These are phyloP conservation scores for Pyrrhia umbra DNA, from an alignment of 2,888 invertebrate genomes.

Conservation along the genomic window DNA sequence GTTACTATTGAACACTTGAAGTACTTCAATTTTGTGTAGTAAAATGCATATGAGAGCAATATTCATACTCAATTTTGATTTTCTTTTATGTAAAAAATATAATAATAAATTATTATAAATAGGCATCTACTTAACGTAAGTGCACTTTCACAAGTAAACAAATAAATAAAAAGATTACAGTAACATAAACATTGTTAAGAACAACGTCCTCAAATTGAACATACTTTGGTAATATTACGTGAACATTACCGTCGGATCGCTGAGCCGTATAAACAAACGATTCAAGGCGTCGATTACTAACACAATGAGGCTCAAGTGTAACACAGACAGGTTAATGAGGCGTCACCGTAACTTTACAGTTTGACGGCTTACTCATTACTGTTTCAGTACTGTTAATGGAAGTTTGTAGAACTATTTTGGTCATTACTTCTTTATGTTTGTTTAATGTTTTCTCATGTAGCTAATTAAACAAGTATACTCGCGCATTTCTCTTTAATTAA, in stretches of 20 bases:
- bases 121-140: background rate
- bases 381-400: constrained; percentile 55
- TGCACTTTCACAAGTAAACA: background rate
- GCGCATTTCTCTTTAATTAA: too few relatives aligned
- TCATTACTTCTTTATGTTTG: constrained; percentile 8
- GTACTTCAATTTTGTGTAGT: background rate
- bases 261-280: constrained; percentile 53
- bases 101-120: background rate
- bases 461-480: too few relatives aligned
- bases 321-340: constrained; percentile 65
- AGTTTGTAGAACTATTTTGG: constrained; percentile 20
- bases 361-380: constrained; percentile 54
- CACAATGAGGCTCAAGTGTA: constrained; percentile 59
- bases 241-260: constrained; percentile 39
- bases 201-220: constrained; percentile 5
- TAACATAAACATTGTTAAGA: constrained; percentile 10
- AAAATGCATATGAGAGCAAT: background rate
- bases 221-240: constrained; percentile 40
- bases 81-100: too few relatives aligned
- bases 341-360: constrained; percentile 58
- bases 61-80: background rate
- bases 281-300: constrained; percentile 63
- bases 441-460: constrained; percentile 6
- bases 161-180: background rate
- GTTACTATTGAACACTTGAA: background rate